These are phyloP conservation scores for Pipa parva DNA, from an alignment of 2,113 vertebrate species.

Conservation along the genomic window DNA sequence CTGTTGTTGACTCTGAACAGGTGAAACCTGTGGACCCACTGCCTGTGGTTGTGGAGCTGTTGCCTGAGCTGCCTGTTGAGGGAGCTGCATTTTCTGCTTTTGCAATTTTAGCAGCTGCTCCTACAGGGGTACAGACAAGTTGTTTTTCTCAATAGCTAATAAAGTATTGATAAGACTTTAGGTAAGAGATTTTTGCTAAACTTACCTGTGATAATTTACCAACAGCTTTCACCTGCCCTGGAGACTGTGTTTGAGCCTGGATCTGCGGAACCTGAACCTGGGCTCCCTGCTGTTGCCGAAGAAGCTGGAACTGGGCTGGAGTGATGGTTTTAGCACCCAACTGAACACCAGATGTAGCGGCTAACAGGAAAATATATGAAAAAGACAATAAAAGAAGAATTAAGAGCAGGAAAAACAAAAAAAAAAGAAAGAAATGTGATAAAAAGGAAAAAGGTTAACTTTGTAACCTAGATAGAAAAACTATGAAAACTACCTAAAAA, in stretches of 20 bases:
- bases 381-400: background rate
- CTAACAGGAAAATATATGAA: slow-evolving; percentile 29
- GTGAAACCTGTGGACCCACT: slow-evolving; percentile 62
- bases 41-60: slow-evolving; percentile 61
- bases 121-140: too few species aligned
- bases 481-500: too few species aligned
- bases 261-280: slow-evolving; percentile 64
- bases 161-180: too few species aligned
- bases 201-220: slow-evolving; percentile 72
- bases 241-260: slow-evolving; percentile 62
- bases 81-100: slow-evolving; percentile 77
- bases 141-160: too few species aligned
- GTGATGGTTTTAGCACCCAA: slow-evolving; percentile 72
- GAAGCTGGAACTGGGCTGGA: slow-evolving; percentile 80
- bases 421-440: background rate
- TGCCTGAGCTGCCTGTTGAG: slow-evolving; percentile 69
- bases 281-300: slow-evolving; percentile 76
- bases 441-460: background rate
- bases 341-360: slow-evolving; percentile 71
- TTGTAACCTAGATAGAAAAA: too few species aligned
- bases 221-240: slow-evolving; percentile 78
- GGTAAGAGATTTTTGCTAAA: background rate
- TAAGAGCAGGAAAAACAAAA: background rate
- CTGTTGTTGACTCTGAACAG: slow-evolving; percentile 72
- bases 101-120: slow-evolving; percentile 77